Percentiles rank a stretch among this genome's conserved stretches.
Evolutionary conservation across 1,140 invertebrate species (phyloP).

Genomic region (Lepidurus apus): DNA sequence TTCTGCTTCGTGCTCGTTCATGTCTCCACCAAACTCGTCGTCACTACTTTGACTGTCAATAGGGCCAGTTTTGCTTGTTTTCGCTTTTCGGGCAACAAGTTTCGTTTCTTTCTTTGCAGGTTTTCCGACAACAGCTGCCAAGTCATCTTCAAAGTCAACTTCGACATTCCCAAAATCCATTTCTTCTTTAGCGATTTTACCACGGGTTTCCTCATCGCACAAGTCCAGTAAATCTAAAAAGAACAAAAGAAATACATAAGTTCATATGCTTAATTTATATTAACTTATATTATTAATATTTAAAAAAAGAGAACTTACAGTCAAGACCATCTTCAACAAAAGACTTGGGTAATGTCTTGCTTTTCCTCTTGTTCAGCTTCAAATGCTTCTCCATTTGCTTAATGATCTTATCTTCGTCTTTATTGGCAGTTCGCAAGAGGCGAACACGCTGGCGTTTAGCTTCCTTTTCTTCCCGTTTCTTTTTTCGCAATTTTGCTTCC

Average conservation of each 20-base stretch:
- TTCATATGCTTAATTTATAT: conserved; percentile 28
- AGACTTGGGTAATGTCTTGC: conserved; percentile 66
- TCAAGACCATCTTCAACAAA: conserved; percentile 78
- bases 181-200: conserved; percentile 56
- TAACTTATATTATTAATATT: conserved; percentile 32
- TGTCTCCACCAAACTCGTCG: conserved; percentile 37
- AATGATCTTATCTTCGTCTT: conserved; percentile 72
- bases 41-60: conserved; percentile 30
- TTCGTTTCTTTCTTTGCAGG: conserved; percentile 42
- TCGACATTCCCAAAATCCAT: conserved; percentile 56
- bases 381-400: conserved; percentile 75
- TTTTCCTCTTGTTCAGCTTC: conserved; percentile 70
- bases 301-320: conserved; percentile 43
- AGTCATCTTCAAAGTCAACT: conserved; percentile 61
- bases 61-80: conserved; percentile 25
- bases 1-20: conserved; percentile 42
- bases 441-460: conserved; percentile 47
- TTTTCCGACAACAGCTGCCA: conserved; percentile 48
- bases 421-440: conserved; percentile 62
- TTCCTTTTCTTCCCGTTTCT: conserved; percentile 32
- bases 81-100: conserved; percentile 41
- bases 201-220: conserved; percentile 65
- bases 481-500: conserved; percentile 38
- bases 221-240: conserved; percentile 61
- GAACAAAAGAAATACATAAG: conserved; percentile 45